phyloP scores from a whole-genome alignment of 2,113 vertebrate species.

The Stigmatopora nigra region DNA sequence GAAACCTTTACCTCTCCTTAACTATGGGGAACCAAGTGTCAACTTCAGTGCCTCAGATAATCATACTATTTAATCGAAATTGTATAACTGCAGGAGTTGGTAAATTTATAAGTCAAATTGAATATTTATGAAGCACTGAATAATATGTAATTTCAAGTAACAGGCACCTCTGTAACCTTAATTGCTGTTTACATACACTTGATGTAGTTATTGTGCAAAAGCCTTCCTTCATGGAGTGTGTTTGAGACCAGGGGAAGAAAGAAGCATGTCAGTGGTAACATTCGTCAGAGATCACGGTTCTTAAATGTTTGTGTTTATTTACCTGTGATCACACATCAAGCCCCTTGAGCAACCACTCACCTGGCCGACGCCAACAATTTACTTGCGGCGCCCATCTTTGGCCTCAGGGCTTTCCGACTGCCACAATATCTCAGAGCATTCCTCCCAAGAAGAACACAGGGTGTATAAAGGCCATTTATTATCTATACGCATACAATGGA shows the following conservation, averaged over 20 bases:
- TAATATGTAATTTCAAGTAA: slow-evolving; percentile 53
- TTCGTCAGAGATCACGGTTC: slow-evolving; percentile 30
- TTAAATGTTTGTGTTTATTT: slow-evolving; percentile 40
- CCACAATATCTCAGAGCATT: slow-evolving; percentile 63
- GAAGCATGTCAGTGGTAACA: slow-evolving; percentile 37
- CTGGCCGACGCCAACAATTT: slow-evolving; percentile 28
- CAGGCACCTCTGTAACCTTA: slow-evolving; percentile 54
- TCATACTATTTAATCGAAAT: slow-evolving; percentile 57
- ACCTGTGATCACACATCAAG: slow-evolving; percentile 20
- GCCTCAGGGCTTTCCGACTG: slow-evolving; percentile 53
- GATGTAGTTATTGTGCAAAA: slow-evolving; percentile 46
- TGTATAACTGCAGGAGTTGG: slow-evolving; percentile 58
- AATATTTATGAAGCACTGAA: slow-evolving; percentile 58
- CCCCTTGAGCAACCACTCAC: slow-evolving; percentile 12
- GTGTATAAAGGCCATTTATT: slow-evolving; percentile 27
- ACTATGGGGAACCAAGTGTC: slow-evolving; percentile 48
- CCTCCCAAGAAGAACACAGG: slow-evolving; percentile 62
- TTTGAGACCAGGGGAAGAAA: slow-evolving; percentile 28
- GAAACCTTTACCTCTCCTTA: slow-evolving; percentile 43
- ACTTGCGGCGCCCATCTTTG: slow-evolving; percentile 22
- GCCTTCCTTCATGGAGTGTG: slow-evolving; percentile 50
- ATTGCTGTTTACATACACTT: slow-evolving; percentile 62
- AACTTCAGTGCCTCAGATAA: slow-evolving; percentile 69
- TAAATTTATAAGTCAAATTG: slow-evolving; percentile 61
- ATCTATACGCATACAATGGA: slow-evolving; percentile 1